A percentile compares a stretch with the other conserved stretches of the same genome.
Conservation (phyloP, 2,888 invertebrate genomes). For the Tyria jacobaeae region DNA sequence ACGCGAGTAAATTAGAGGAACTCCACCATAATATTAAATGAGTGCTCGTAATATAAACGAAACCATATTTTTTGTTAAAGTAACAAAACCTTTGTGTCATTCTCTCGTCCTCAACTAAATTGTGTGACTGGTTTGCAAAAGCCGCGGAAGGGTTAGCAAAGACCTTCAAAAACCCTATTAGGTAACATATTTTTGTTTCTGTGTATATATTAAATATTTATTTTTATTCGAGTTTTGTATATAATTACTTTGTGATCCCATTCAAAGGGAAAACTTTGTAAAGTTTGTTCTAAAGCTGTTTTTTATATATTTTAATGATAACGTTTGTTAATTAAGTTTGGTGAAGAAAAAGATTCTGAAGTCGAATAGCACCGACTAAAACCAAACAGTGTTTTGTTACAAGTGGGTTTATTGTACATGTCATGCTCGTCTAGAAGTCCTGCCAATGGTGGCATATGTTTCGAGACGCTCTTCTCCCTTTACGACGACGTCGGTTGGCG, state of each 20-base stretch:
- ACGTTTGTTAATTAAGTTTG: too few species aligned
- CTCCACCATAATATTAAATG: conserved; percentile 28
- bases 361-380: too few species aligned
- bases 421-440: too few species aligned
- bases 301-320: too few species aligned
- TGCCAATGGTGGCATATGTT: too few species aligned
- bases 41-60: conserved; percentile 21
- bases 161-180: conserved; percentile 19
- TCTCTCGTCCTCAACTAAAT: conserved; percentile 22
- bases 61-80: conserved; percentile 30
- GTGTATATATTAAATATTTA: background rate
- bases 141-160: conserved; percentile 26
- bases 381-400: too few species aligned
- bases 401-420: too few species aligned
- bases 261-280: too few species aligned
- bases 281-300: too few species aligned
- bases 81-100: conserved; percentile 36
- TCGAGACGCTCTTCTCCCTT: too few species aligned
- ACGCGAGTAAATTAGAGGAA: conserved; percentile 24
- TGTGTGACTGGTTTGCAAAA: conserved; percentile 22
- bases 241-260: background rate
- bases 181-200: conserved; percentile 11
- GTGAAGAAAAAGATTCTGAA: too few species aligned
- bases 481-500: too few species aligned
- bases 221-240: conserved; percentile 1